These are phyloP conservation scores for Streptopelia turtur DNA, from an alignment of 2,797 vertebrate genomes.

Conservation along the genomic window DNA sequence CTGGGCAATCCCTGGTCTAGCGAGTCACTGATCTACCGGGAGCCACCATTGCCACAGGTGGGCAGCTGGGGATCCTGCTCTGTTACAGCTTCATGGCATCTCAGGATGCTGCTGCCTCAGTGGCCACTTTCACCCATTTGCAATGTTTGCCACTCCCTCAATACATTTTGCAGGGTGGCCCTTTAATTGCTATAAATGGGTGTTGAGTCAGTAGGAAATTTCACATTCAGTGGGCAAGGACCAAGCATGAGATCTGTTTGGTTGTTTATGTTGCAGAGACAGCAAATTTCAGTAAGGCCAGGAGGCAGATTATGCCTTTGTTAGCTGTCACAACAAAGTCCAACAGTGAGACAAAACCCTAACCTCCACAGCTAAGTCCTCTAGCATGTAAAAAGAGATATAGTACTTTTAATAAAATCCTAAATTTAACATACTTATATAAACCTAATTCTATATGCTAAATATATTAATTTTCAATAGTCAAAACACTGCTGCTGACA, in stretches of 20 bases:
- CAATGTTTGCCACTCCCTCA: neutral
- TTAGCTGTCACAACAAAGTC: neutral
- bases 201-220: neutral
- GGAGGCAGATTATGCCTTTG: neutral
- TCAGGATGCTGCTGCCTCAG: neutral
- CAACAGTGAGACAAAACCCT: neutral
- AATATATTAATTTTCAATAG: neutral
- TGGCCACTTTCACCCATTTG: neutral
- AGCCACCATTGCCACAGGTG: neutral
- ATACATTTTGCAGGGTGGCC: neutral
- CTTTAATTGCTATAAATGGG: neutral
- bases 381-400: neutral
- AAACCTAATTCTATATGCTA: neutral
- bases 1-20: neutral
- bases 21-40: neutral
- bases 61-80: fast-evolving
- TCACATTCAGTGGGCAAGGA: neutral
- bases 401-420: neutral
- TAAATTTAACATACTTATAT: neutral
- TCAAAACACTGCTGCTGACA: neutral
- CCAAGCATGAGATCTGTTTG: neutral
- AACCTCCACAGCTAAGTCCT: neutral
- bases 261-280: neutral
- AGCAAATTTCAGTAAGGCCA: neutral
- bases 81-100: neutral